Evolutionary conservation across 2,888 invertebrate species (phyloP).

Genomic region (Diarsia dahlii): DNA sequence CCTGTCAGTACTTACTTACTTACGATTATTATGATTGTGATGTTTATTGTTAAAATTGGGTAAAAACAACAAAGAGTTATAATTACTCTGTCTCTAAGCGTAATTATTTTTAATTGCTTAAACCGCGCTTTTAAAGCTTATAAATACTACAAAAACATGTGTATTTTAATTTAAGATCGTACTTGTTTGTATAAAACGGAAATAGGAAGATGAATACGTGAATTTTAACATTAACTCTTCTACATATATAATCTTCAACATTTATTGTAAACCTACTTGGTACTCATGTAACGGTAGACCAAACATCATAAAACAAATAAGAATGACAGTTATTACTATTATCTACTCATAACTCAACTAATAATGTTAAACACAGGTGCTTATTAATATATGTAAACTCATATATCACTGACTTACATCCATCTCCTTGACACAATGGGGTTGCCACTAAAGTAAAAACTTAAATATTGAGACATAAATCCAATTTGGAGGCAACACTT

Average conservation of each 20-base stretch:
- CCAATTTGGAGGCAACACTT: conserved; percentile 66
- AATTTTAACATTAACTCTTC: background rate
- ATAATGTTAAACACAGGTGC: conserved; percentile 29
- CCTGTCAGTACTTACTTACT: background rate
- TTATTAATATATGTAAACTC: conserved; percentile 26
- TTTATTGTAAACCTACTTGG: background rate
- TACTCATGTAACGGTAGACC: background rate
- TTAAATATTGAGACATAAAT: conserved; percentile 76
- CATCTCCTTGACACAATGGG: conserved; percentile 61
- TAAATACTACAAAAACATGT: no score
- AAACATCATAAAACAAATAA: background rate
- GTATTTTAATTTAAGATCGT: no score
- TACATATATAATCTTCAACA: background rate
- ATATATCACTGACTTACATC: conserved; percentile 61
- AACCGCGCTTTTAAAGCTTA: no score
- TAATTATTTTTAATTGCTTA: no score
- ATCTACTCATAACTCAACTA: conserved; percentile 10
- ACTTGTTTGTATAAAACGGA: no score
- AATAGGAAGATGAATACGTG: no score
- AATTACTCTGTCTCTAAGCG: no score
- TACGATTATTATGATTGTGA: background rate
- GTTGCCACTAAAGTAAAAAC: conserved; percentile 71
- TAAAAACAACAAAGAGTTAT: no score
- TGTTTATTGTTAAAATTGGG: background rate
- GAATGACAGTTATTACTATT: conserved; percentile 13